phyloP scores from a whole-genome alignment of 1,140 invertebrate genomes.

The Procambarus clarkii region DNA sequence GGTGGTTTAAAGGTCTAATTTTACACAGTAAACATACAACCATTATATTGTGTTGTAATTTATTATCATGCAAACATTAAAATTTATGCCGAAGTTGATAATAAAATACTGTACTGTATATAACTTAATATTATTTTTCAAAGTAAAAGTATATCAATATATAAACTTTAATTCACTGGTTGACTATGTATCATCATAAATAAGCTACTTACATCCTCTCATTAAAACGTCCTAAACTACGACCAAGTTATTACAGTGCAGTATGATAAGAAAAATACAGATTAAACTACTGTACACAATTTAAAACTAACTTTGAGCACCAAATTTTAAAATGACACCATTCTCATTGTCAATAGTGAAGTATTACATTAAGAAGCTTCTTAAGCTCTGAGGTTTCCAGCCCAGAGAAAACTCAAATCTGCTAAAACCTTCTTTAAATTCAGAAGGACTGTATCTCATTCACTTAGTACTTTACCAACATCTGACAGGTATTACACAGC shows the following conservation, averaged over 20 bases:
- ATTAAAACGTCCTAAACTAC: not conserved
- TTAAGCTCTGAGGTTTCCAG: not conserved
- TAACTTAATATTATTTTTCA: not conserved
- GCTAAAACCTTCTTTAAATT: not conserved
- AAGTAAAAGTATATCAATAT: not conserved
- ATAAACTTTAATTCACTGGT: not conserved
- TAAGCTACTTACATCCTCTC: not conserved
- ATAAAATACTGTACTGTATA: not conserved
- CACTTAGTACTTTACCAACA: not conserved
- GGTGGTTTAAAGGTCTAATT: too few relatives aligned
- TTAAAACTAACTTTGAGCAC: not conserved
- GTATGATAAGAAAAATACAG: not conserved
- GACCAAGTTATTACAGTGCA: not conserved
- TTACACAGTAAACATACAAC: too few relatives aligned
- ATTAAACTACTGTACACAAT: not conserved
- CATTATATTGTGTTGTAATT: not conserved
- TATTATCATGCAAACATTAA: not conserved
- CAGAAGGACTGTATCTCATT: not conserved
- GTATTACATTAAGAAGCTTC: not conserved
- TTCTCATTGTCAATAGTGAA: not conserved
- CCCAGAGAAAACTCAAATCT: not conserved
- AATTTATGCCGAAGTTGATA: not conserved
- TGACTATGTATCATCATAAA: not conserved
- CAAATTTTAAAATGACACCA: not conserved
- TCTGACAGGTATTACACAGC: not conserved